Conservation (phyloP, 1,140 invertebrate genomes). For the Zaprionus lachaisei region DNA sequence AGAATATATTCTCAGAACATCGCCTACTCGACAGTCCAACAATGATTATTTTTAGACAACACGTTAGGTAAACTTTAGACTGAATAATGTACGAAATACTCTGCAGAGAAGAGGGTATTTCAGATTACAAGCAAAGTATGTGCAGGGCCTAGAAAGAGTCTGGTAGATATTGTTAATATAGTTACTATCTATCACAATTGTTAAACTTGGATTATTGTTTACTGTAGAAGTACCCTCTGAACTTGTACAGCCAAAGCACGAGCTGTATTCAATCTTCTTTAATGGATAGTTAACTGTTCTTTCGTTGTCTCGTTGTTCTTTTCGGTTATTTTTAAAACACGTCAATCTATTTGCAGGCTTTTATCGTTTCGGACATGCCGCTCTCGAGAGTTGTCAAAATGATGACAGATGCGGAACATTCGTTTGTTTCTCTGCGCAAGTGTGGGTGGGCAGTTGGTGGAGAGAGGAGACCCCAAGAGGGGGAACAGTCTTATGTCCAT, state of each 20-base stretch:
- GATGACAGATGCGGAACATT: conserved; percentile 71
- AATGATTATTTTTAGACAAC: conserved; percentile 7
- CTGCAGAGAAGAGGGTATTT: neutral
- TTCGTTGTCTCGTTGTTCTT: neutral
- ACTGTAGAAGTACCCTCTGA: neutral
- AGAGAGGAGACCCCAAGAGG: neutral
- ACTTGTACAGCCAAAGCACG: too few relatives aligned
- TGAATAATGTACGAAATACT: neutral
- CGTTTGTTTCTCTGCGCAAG: conserved; percentile 46
- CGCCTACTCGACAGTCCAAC: conserved; percentile 1
- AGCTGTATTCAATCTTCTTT: neutral
- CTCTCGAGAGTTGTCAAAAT: conserved; percentile 49
- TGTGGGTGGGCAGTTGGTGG: neutral
- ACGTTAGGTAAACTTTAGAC: neutral
- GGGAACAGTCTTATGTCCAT: conserved; percentile 27
- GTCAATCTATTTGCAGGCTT: conserved; percentile 30
- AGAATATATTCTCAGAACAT: neutral
- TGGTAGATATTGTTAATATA: too few relatives aligned
- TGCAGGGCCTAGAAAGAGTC: neutral
- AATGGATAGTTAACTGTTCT: neutral
- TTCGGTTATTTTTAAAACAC: conserved; percentile 28
- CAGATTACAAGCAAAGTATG: neutral
- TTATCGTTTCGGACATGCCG: conserved; percentile 56
- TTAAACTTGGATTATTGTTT: too few relatives aligned
- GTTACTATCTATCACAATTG: too few relatives aligned